Evolutionary conservation across 1,140 invertebrate genomes (phyloP), one percentile per base, ranked within the genome.

Genomic region (Cylas formicarius): DNA sequence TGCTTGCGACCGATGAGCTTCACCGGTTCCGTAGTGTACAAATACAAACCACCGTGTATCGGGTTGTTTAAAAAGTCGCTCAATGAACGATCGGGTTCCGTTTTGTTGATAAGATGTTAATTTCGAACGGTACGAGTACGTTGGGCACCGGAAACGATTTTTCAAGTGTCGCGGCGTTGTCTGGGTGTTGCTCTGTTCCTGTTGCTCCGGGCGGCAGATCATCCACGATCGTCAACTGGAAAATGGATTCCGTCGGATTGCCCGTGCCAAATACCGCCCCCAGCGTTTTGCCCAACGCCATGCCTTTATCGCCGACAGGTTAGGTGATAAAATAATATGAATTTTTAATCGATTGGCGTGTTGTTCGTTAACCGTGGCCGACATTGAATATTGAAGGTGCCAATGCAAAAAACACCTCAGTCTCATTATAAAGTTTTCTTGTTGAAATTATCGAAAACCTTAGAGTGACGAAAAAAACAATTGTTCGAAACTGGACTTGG

Each of bases 191-290:
- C 56, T 61, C 62, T 29, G 56, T 62, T 22, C 61, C 62, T 16
- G 57, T 58, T 13, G 47, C 60, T 21, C 60, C 61, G 14, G 36
- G 62, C 7, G 41, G 51, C 2, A 41, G 58, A 14, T n/a, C n/a
- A n/a, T 56, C 56, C 10, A 53, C 59, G 11, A 59, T 65, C 42
- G 57, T 65, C 42, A 66, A 65, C 39, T 66, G 64, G 64, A 66
- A 66, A 41, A 66, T 66, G 64, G 64, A 66, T 34, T 53, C 64
- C 28, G 62, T 65, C 41, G 64, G 64, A 11, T 40, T 62, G 31
- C 53, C 61, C 10, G 50, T 57, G 8, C 59, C 63, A 6, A 62
- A 61, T 44, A 58, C 62, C 6, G 62, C 61, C 13, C 60, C 61
- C 27, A 61, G 44, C 27, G 58, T 61, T 11, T 32, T 62, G 22